Conservation (phyloP, 2,888 invertebrate genomes). For the Tanypteryx hageni region DNA sequence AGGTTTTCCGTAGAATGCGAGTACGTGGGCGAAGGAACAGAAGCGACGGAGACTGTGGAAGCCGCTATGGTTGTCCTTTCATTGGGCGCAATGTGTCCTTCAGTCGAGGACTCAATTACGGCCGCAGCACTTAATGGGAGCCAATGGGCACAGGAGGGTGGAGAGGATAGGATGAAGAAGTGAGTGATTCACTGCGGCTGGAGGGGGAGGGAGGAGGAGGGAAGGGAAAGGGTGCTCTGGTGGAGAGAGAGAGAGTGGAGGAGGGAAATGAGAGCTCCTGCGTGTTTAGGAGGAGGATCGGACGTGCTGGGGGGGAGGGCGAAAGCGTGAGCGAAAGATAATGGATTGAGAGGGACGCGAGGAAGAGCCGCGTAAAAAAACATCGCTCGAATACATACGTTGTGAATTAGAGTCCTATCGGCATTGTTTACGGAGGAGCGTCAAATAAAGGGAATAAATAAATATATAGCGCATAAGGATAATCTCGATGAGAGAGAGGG, state of each 20-base stretch:
- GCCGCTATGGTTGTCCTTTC: slow-evolving; percentile 15
- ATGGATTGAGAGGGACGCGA: background rate
- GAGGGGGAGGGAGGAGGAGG: background rate
- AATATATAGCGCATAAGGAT: background rate
- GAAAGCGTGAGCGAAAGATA: background rate
- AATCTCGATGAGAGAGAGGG: background rate
- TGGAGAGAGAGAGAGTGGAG: background rate
- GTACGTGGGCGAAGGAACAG: background rate
- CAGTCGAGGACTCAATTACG: slow-evolving; percentile 55
- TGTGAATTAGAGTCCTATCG: no score
- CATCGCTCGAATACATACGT: no score
- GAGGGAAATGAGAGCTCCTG: background rate
- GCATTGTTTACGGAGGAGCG: background rate
- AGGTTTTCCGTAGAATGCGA: background rate
- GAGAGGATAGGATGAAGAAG: background rate
- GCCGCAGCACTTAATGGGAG: slow-evolving; percentile 33
- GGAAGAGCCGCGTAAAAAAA: no score
- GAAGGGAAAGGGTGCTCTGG: background rate
- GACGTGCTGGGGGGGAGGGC: background rate
- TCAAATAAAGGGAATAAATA: background rate
- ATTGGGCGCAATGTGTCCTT: slow-evolving; percentile 50
- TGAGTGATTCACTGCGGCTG: background rate
- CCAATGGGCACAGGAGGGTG: slow-evolving; percentile 32
- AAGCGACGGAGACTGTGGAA: slow-evolving; percentile 5
- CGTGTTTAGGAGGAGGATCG: background rate